Evolutionary conservation across 2,888 invertebrate species (phyloP), one percentile per base, ranked within the genome.

Genomic region (Griposia aprilina): DNA sequence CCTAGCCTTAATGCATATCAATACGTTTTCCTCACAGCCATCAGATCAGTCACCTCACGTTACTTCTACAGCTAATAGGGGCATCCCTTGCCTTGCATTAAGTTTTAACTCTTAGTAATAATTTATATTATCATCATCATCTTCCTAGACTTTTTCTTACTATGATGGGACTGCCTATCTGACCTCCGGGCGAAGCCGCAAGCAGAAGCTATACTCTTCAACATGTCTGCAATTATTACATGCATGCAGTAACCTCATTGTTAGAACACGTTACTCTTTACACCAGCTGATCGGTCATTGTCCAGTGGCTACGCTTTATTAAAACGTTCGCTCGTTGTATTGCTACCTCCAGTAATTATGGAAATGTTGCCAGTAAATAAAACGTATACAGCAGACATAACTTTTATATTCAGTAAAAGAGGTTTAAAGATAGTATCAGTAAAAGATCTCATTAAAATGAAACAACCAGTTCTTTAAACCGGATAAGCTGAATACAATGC

Each of bases 401-500:
- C 13, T 65, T 60, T 36, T 68, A 36, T 50, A 23, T 68, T 36
- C 20, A 52, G 36, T 30, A 13, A 62, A 30, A 48, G 20, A 30
- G 20, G 41, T 15, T 62, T n/a, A 17, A 15, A 71, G 82, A 78
- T 78, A 45, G 11, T 81, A 82, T 84, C 62, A 59, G 26, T 65
- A 66, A 62, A 73, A 72, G 23, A 67, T 77, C 65, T 30, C 74
- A 75, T 81, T 66, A 70, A 82, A 78, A 65, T 50, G 30, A 60
- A 66, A 73, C 15, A 48, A 76, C 55, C 71, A 41, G 76, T 75
- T 78, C 45, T 62, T 69, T 69, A 70, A 72, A 59, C 45, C 30
- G 57, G 60, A 71, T 76, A 78, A 76, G 26, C 57, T 30, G 72
- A 72, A 78, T 26, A 78, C 82, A 78, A 74, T 72, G 78, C 30